These are phyloP conservation scores for Pomatostomus ruficeps DNA, from an alignment of 2,113 vertebrate genomes.

Conservation along the genomic window DNA sequence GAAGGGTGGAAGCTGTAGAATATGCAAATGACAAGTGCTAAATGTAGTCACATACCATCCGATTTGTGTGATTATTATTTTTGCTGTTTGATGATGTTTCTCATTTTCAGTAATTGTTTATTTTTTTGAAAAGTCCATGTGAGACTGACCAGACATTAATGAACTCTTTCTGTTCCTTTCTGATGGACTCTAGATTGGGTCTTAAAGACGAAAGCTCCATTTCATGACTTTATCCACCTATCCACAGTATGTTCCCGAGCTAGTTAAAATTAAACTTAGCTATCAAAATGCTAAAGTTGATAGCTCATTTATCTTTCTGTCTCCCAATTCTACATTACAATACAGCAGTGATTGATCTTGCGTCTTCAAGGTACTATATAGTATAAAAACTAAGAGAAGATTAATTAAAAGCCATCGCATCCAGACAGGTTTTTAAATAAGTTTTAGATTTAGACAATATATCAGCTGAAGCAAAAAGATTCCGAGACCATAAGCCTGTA, in stretches of 20 bases:
- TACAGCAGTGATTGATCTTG: conserved; percentile 82
- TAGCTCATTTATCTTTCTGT: conserved; percentile 87
- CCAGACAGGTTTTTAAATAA: conserved; percentile 85
- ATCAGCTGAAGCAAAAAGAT: conserved; percentile 80
- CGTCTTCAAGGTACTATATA: conserved; percentile 81
- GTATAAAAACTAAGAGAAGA: conserved; percentile 84
- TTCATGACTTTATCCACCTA: conserved; percentile 70
- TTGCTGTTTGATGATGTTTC: background rate
- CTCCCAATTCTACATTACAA: conserved; percentile 76
- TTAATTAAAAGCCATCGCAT: conserved; percentile 83
- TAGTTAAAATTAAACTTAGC: conserved; percentile 83
- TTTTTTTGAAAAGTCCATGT: background rate
- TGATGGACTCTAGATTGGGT: background rate
- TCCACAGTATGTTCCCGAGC: conserved; percentile 75
- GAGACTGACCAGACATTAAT: background rate
- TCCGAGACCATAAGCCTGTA: conserved; percentile 54
- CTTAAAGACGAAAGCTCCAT: conserved; percentile 31
- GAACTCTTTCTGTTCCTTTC: conserved; percentile 30
- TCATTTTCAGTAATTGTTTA: background rate
- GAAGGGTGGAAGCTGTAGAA: background rate
- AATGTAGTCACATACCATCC: background rate
- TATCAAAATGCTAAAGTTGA: conserved; percentile 82
- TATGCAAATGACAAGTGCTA: background rate
- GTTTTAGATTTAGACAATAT: conserved; percentile 84
- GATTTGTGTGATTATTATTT: background rate